These are phyloP conservation scores for Pseudolaguvia tuberculata DNA, from an alignment of 2,113 vertebrate genomes.

Conservation along the genomic window DNA sequence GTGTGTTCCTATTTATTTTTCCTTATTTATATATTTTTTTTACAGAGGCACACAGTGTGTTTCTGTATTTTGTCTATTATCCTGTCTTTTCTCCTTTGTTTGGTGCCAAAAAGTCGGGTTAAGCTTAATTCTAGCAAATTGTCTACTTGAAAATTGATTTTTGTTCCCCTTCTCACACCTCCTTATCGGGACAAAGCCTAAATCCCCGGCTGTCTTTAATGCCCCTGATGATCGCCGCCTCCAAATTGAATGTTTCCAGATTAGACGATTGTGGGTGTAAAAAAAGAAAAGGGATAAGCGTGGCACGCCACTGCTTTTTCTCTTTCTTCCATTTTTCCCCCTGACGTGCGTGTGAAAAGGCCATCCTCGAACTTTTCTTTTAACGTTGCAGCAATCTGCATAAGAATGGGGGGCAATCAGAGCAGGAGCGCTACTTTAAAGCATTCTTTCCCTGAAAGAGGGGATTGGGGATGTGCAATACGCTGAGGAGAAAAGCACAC, in stretches of 20 bases:
- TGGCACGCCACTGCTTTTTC: conserved; percentile 42
- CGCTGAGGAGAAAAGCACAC: conserved; percentile 30
- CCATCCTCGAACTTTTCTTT: conserved; percentile 49
- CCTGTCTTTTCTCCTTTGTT: too few species aligned
- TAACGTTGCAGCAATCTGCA: conserved; percentile 62
- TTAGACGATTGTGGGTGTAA: conserved; percentile 66
- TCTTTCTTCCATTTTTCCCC: not conserved
- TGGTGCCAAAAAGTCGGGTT: not conserved
- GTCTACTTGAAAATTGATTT: too few species aligned
- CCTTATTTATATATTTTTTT: not conserved
- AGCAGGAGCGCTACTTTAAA: conserved; percentile 59
- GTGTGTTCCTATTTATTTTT: not conserved
- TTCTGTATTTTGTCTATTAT: not conserved
- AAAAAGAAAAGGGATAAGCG: conserved; percentile 55
- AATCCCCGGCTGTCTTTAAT: conserved; percentile 18
- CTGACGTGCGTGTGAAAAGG: conserved; percentile 55
- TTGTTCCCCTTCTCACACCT: not conserved
- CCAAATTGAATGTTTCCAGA: conserved; percentile 71
- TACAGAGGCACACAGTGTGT: too few species aligned
- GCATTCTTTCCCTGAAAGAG: conserved; percentile 59
- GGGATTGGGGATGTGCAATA: conserved; percentile 53
- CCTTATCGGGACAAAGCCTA: not conserved
- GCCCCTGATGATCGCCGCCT: conserved; percentile 55
- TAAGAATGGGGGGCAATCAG: conserved; percentile 72
- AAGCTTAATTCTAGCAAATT: not conserved